A percentile compares a stretch with the other conserved stretches of the same genome.
Evolutionary conservation across 2,888 invertebrate genomes (phyloP).

Genomic region (Itoplectis maculator): DNA sequence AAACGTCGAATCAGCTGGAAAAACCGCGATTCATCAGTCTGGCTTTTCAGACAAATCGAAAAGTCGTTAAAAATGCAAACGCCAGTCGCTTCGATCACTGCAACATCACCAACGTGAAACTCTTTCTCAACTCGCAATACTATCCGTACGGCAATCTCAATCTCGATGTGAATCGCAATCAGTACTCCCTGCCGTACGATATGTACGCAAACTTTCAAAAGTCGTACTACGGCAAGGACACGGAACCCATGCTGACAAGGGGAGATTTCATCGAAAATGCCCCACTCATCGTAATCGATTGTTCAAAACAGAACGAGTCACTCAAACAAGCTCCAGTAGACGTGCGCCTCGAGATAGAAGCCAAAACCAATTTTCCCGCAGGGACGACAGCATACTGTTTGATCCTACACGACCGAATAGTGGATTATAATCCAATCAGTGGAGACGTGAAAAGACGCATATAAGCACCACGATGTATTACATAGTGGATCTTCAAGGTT

Average conservation of each 20-base stretch:
- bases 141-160: conserved; percentile 78
- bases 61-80: conserved; percentile 73
- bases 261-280: conserved; percentile 28
- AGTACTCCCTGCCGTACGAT: conserved; percentile 72
- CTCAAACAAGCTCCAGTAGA: conserved; percentile 25
- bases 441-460: conserved; percentile 16
- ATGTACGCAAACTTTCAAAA: conserved; percentile 72
- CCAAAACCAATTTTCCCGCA: not conserved
- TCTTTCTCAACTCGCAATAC: conserved; percentile 79
- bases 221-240: conserved; percentile 22
- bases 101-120: conserved; percentile 77
- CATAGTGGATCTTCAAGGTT: conserved; percentile 53
- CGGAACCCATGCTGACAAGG: conserved; percentile 35
- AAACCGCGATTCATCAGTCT: conserved; percentile 81
- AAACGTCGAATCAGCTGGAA: conserved; percentile 78
- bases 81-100: conserved; percentile 73
- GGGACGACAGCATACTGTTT: conserved; percentile 4
- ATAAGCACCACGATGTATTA: conserved; percentile 31
- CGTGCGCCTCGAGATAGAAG: conserved; percentile 9
- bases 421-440: conserved; percentile 27
- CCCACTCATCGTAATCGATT: conserved; percentile 22
- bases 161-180: conserved; percentile 63
- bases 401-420: conserved; percentile 19
- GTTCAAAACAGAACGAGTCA: conserved; percentile 33
- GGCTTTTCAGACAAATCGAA: conserved; percentile 80